Evolutionary conservation across 2,888 invertebrate genomes (phyloP), one percentile per base, ranked within the genome.

Genomic region (Erebia epiphron): DNA sequence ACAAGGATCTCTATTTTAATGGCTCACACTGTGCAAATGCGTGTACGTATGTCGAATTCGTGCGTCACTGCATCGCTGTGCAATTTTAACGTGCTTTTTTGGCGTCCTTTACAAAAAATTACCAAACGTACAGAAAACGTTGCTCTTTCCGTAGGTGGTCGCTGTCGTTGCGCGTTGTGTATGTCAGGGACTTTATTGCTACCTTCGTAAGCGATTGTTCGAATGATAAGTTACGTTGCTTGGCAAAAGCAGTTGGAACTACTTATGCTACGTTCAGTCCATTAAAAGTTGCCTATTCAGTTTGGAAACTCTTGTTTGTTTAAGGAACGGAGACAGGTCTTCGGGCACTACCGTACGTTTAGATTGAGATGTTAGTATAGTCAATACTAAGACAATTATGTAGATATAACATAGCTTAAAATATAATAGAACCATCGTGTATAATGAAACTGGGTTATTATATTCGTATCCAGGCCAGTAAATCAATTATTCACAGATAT

Each of bases 141-240:
- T n/a, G 49, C 14, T 5, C 3, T 49, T 49, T 2, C 14, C 49
- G 14, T 49, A 5, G n/a, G 7, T n/a, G 1, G 50, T n/a, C 50
- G n/a, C 50, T 50, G 14, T 5, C 5, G 50, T 50, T n/a, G 50
- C 50, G 50, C n/a, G 14, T n/a, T 8, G 5, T 7, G 50, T 54
- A 9, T 54, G 18, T 2, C 18, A 16, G 10, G 14, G 21, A 13
- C 21, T 57, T 26, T 77, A 75, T 78, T 73, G 46, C 56, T 70
- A 52, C 73, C 69, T 69, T 75, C 68, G 50, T 57, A 68, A 75
- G 66, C 73, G 77, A 77, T 79, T 73, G 74, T 73, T 74, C 62
- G 67, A 72, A 52, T 72, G 75, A 77, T 75, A 72, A 73, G 75
- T 67, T 71, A 73, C 69, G 71, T 67, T 72, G 67, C 70, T 64